Evolutionary conservation across 2,888 invertebrate genomes (phyloP).

Genomic region (Rhagonycha lutea): DNA sequence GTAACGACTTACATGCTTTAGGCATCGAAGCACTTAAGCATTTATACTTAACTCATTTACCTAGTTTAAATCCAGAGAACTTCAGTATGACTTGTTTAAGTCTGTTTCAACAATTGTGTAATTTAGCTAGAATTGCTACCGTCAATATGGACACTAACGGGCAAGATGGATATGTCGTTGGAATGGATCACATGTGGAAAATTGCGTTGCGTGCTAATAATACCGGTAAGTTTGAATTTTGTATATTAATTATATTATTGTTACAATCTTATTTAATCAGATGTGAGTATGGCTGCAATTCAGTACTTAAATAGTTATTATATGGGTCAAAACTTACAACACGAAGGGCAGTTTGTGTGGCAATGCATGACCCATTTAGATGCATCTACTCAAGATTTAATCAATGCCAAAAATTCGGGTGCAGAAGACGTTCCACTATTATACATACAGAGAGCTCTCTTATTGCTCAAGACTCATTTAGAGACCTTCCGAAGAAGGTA

Average conservation of each 20-base stretch:
- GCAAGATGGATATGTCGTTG: constrained; percentile 66
- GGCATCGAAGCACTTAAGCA: constrained; percentile 86
- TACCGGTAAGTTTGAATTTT: constrained; percentile 61
- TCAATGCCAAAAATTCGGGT: constrained; percentile 51
- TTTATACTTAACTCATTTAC: constrained; percentile 86
- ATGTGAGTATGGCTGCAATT: constrained; percentile 93
- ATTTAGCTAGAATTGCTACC: constrained; percentile 80
- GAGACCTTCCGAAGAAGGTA: constrained; percentile 89
- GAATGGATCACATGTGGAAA: constrained; percentile 94
- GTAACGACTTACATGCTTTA: constrained; percentile 89
- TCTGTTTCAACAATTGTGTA: constrained; percentile 89
- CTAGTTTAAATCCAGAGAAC: constrained; percentile 83
- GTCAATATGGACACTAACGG: constrained; percentile 63
- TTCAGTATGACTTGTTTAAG: constrained; percentile 91
- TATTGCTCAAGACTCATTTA: constrained; percentile 88
- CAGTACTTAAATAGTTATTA: constrained; percentile 93
- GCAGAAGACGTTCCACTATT: constrained; percentile 80
- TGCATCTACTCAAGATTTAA: constrained; percentile 77
- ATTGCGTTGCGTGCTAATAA: constrained; percentile 89
- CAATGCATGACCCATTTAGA: constrained; percentile 92
- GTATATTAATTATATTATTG: not conserved
- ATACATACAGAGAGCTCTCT: constrained; percentile 86
- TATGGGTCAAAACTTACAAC: constrained; percentile 87
- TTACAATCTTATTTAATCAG: constrained; percentile 51
- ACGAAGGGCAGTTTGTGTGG: constrained; percentile 90